Evolutionary conservation across 2,888 invertebrate species (phyloP), one percentile per base, ranked within the genome.

Genomic region (Axea sp.): DNA sequence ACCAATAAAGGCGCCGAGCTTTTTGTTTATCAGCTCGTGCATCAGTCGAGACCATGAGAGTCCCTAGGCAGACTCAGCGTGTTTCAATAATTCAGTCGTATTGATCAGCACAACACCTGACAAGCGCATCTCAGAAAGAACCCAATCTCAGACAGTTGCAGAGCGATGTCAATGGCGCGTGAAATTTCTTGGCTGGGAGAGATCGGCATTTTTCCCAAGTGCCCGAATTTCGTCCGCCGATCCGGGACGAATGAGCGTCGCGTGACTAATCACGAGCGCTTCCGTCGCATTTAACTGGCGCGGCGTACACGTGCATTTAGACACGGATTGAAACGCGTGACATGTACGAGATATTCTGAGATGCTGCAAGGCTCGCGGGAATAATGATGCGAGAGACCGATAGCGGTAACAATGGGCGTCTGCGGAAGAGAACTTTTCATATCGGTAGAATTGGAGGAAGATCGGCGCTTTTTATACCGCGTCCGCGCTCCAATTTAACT

Each of bases 401-500:
- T 62, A 62, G 47, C 49, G 39, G 35, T 19, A 65, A 59, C 64
- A 57, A 68, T 62, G 60, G 67, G 19, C 55, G 26, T 51, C 33
- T 37, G 19, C 57, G 51, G 51, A 41, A 53, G 55, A 55, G 47
- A 49, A 26, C 28, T 51, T 53, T 67, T 65, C 57, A 53, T 59
- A 51, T 43, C 39, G 73, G 75, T 51, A 55, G 55, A 69, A 76
- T 72, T 75, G 62, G 55, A 68, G 57, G 30, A 26, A 17, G 22
- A 33, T 57, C 41, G 30, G 12, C n/a, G 26, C 15, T 6, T 9
- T 33, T 19, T 39, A 24, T 17, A 5, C 14, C 24, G 31, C 24
- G 55, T 45, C 51, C 15, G 51, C 53, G 55, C 65, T 68, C 60
- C 76, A 77, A 78, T 77, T 76, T 74, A 78, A 65, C 69, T 69